Percentiles rank a stretch among this genome's conserved stretches.
Evolutionary conservation across 2,113 vertebrate genomes (phyloP).

Genomic region (Archilochus colubris): DNA sequence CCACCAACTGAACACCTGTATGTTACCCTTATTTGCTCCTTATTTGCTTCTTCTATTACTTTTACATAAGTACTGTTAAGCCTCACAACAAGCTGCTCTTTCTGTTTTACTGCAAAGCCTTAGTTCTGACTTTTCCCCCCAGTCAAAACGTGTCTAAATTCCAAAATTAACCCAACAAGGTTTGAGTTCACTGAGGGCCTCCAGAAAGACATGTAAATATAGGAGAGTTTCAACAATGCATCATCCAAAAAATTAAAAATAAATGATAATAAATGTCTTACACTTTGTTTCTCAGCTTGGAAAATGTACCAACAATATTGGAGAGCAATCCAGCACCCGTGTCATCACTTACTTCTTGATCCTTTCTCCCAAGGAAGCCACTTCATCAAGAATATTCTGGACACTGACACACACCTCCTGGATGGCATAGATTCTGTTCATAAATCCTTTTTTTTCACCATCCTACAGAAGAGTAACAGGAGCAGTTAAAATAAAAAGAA

Average conservation of each 20-base stretch:
- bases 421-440: slow-evolving; percentile 98
- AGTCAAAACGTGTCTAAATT: slow-evolving; percentile 42
- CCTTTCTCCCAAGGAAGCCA: slow-evolving; percentile 94
- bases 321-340: not conserved
- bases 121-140: not conserved
- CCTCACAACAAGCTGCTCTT: not conserved
- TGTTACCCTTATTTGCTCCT: not conserved
- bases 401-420: slow-evolving; percentile 98
- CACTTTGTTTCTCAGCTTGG: not conserved
- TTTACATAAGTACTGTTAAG: slow-evolving; percentile 27
- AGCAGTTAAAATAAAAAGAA: not conserved
- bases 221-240: not conserved
- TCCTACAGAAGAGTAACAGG: slow-evolving; percentile 82
- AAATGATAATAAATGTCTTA: not conserved
- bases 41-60: not conserved
- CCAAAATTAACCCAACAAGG: slow-evolving; percentile 29
- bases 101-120: slow-evolving; percentile 34
- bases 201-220: slow-evolving; percentile 40
- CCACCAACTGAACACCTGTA: not conserved
- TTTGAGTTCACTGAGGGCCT: slow-evolving; percentile 22
- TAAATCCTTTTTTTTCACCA: slow-evolving; percentile 95
- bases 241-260: not conserved
- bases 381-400: slow-evolving; percentile 95
- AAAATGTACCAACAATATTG: not conserved
- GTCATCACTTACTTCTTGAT: slow-evolving; percentile 94